Base-by-base conservation (phyloP, 2,888 invertebrate genomes). In the Melolontha melolontha region DNA sequence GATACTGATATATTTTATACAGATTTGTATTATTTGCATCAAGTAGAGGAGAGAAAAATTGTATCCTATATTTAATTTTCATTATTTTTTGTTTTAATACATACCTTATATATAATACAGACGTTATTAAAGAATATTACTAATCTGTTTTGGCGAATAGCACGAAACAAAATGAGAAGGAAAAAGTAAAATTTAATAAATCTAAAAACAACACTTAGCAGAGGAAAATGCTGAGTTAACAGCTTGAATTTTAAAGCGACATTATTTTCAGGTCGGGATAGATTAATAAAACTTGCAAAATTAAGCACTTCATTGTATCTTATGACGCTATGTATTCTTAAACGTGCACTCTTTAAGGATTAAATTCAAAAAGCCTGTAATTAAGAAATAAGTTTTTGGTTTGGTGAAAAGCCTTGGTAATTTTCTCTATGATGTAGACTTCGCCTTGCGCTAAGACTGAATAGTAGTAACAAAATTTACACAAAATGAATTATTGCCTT, bases 261-360 rank as follows among this genome's bases (percentile, higher is more conserved):
- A 65, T 65, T 54, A 65, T 54, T 54, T 44, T 44, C 29, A 47
- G 54, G 52, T 42, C 42, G 47, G 54, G 68, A 64, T 55, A 49
- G 64, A 68, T 68, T 68, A 64, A 68, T 57, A 66, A 66, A 57
- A 66, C 59, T 66, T 59, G 57, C 66, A 59, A 66, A 66, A 49
- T 66, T 66, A 66, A 66, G 57, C 59, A 40, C 40, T 42, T 47
- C 57, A 59, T 51, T 66, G 59, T 62, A 62, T 62, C 59, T 62
- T 62, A 44, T 44, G 57, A 62, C 16, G 49, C 17, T 49, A 49
- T 22, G 49, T 49, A 49, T 49, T 49, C 49, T 16, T 7, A 22
- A 22, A 16, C 49, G 57, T 29, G 41, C 41, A 17, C 47, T 14
- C 47, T 62, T 62, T 62, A 47, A 47, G 59, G 47, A 62, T 62